Conservation (phyloP, 2,888 invertebrate genomes). For the Invenusta paracnida region DNA sequence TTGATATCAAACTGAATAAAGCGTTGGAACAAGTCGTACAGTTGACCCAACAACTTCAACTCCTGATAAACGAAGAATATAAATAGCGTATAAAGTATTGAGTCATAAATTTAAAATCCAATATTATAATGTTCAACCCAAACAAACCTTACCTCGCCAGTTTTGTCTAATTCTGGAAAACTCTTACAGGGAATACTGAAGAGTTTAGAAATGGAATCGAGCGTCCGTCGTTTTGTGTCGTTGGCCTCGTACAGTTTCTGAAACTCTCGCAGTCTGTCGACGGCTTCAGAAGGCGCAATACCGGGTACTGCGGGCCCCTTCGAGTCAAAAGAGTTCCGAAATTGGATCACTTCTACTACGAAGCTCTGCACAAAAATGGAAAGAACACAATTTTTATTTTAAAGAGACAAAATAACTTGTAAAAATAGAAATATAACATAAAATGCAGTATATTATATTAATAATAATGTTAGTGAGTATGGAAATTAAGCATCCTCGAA, state of each 20-base stretch:
- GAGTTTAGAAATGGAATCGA: slow-evolving; percentile 60
- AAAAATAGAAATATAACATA: neutral
- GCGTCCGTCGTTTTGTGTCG: slow-evolving; percentile 57
- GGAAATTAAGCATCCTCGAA: neutral
- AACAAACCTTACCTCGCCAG: slow-evolving; percentile 59
- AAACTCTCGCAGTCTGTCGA: slow-evolving; percentile 56
- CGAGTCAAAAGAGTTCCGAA: slow-evolving; percentile 60
- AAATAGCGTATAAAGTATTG: too few relatives aligned
- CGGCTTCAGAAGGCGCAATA: slow-evolving; percentile 58
- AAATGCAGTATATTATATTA: neutral
- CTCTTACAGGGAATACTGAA: slow-evolving; percentile 59
- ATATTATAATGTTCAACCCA: too few relatives aligned
- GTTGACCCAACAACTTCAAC: slow-evolving; percentile 57
- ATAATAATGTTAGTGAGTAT: neutral
- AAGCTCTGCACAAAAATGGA: too few relatives aligned
- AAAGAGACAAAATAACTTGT: too few relatives aligned
- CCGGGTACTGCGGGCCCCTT: slow-evolving; percentile 59
- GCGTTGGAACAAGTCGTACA: slow-evolving; percentile 60
- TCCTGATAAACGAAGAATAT: too few relatives aligned
- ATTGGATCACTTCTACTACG: slow-evolving; percentile 61
- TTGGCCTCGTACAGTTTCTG: slow-evolving; percentile 56
- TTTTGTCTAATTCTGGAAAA: slow-evolving; percentile 60
- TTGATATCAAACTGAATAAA: slow-evolving; percentile 58
- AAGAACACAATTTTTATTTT: too few relatives aligned
- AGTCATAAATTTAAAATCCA: too few relatives aligned